Percentiles rank a stretch among this genome's conserved stretches.
phyloP scores from a whole-genome alignment of 2,888 invertebrate species.

The Platypus cylindrus region DNA sequence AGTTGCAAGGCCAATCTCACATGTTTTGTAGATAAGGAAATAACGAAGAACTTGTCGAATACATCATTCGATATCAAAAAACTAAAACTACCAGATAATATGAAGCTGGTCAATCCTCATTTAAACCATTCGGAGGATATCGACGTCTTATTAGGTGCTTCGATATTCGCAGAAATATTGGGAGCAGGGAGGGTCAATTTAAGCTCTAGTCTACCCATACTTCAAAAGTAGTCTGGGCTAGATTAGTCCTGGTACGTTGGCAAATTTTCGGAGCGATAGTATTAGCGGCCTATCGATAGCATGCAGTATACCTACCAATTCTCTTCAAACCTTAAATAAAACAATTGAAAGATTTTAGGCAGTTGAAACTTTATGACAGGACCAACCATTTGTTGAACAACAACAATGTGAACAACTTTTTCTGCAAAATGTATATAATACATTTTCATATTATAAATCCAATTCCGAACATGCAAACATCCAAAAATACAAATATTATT shows the following conservation, averaged over 20 bases:
- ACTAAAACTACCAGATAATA: conserved; percentile 4
- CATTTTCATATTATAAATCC: too few relatives aligned
- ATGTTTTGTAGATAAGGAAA: conserved; percentile 4
- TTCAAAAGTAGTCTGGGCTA: conserved; percentile 4
- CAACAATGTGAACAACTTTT: conserved; percentile 5
- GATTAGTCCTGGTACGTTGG: not conserved
- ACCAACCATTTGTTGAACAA: conserved; percentile 3
- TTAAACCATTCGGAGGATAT: conserved; percentile 2
- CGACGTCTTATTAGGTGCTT: conserved; percentile 6
- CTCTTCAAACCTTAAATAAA: conserved; percentile 2
- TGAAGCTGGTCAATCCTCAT: conserved; percentile 4
- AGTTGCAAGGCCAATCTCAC: too few relatives aligned
- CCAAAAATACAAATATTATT: too few relatives aligned
- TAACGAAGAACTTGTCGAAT: conserved; percentile 5
- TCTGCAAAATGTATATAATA: too few relatives aligned
- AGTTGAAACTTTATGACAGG: conserved; percentile 3
- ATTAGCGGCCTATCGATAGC: too few relatives aligned
- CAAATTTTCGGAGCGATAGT: too few relatives aligned
- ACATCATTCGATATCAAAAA: conserved; percentile 1
- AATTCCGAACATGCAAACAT: too few relatives aligned
- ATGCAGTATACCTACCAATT: too few relatives aligned
- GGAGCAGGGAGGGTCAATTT: not conserved
- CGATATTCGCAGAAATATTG: conserved; percentile 2
- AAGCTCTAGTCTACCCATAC: conserved; percentile 1
- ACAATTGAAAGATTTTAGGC: conserved; percentile 6